Evolutionary conservation across 2,888 invertebrate genomes (phyloP).

Genomic region (Scaeva pyrastri): DNA sequence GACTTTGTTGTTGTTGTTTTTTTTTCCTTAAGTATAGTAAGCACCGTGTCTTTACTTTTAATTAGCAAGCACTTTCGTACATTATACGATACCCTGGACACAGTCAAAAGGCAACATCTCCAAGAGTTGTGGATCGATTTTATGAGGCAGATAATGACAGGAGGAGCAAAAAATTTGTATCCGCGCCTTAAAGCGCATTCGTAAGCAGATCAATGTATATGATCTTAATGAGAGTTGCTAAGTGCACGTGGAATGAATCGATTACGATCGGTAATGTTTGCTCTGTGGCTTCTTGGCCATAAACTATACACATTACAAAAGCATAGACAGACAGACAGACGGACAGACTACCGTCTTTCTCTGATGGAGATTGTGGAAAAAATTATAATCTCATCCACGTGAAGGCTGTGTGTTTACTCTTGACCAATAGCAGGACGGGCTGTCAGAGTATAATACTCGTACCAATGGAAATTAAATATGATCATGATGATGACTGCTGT

Average conservation of each 20-base stretch:
- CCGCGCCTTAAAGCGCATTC: conserved; percentile 53
- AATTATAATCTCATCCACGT: no score
- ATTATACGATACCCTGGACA: neutral
- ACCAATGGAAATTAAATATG: no score
- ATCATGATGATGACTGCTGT: no score
- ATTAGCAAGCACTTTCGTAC: conserved; percentile 64
- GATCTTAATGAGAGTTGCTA: conserved; percentile 74
- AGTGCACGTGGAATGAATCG: conserved; percentile 73
- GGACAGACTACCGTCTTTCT: no score
- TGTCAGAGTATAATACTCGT: no score
- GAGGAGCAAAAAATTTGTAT: conserved; percentile 21
- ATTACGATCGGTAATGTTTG: conserved; percentile 64
- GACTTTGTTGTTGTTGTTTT: conserved; percentile 17
- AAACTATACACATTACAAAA: no score
- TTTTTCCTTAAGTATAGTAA: conserved; percentile 9
- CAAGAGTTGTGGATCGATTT: conserved; percentile 66
- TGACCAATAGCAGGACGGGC: no score
- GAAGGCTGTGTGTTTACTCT: no score
- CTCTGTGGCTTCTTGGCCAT: conserved; percentile 37
- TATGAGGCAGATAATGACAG: conserved; percentile 66
- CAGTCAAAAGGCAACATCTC: neutral
- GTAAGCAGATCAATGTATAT: conserved; percentile 66
- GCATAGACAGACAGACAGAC: no score
- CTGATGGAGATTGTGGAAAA: no score
- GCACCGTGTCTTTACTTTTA: conserved; percentile 74